phyloP scores from a whole-genome alignment of 1,140 invertebrate species.

The Tetragnatha versicolor region DNA sequence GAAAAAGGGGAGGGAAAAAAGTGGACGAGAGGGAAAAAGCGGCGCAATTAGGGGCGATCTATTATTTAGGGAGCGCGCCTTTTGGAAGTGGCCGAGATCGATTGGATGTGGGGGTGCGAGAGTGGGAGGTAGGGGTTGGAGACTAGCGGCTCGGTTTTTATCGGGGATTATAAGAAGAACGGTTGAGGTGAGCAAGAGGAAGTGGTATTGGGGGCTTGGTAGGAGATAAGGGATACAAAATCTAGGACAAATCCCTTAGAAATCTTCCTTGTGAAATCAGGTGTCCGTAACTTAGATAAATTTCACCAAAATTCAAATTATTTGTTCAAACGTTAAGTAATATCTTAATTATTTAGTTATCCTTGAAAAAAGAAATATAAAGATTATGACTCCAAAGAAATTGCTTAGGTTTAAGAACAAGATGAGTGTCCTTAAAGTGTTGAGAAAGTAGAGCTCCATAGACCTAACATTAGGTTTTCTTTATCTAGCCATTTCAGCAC shows the following conservation, averaged over 20 bases:
- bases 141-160: conserved; percentile 4
- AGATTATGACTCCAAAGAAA: no score
- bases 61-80: conserved; percentile 38
- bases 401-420: no score
- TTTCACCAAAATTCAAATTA: no score
- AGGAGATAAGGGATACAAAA: background rate
- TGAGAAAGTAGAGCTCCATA: no score
- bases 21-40: background rate
- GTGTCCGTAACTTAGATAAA: no score
- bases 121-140: background rate
- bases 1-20: background rate
- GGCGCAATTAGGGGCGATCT: conserved; percentile 35
- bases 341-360: no score
- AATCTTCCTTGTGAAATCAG: no score
- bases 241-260: conserved; percentile 13
- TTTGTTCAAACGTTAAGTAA: no score
- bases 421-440: no score
- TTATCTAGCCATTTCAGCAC: no score
- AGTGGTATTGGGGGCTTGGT: conserved; percentile 12
- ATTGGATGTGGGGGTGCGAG: background rate
- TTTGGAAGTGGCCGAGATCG: conserved; percentile 19
- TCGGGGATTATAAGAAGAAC: conserved; percentile 13
- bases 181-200: conserved; percentile 33
- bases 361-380: no score
- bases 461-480: no score